Percentiles rank a stretch among this genome's conserved stretches.
Evolutionary conservation across 2,113 vertebrate species (phyloP).

Genomic region (Eulacestoma nigropectus): DNA sequence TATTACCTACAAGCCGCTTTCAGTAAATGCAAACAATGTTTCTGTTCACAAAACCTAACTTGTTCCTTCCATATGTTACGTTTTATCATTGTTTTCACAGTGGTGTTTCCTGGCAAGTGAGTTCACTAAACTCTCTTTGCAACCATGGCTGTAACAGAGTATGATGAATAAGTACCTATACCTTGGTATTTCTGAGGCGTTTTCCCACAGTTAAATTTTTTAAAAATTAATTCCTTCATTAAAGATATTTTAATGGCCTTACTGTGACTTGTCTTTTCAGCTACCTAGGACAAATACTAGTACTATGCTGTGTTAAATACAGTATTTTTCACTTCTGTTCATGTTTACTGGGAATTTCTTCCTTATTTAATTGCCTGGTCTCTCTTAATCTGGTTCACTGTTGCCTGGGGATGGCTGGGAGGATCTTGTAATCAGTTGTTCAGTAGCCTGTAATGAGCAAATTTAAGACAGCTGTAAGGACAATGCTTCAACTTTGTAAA

Average conservation of each 20-base stretch:
- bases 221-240: not conserved
- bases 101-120: not conserved
- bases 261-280: not conserved
- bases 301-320: not conserved
- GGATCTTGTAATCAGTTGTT: constrained; percentile 29
- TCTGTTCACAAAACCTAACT: not conserved
- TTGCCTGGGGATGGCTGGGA: not conserved
- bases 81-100: not conserved
- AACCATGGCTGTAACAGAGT: not conserved
- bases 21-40: not conserved
- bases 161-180: not conserved
- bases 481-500: not conserved
- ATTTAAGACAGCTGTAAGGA: not conserved
- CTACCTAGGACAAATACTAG: not conserved
- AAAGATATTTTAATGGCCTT: not conserved
- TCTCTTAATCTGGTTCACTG: not conserved
- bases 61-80: not conserved
- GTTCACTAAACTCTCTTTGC: not conserved
- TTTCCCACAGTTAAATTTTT: not conserved
- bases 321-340: not conserved
- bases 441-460: constrained; percentile 20
- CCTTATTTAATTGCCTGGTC: not conserved
- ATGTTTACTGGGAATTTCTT: not conserved
- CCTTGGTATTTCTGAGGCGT: not conserved
- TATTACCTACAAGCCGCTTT: not conserved